Conservation (phyloP, 1,140 invertebrate genomes). For the Drosophila tsacasi region DNA sequence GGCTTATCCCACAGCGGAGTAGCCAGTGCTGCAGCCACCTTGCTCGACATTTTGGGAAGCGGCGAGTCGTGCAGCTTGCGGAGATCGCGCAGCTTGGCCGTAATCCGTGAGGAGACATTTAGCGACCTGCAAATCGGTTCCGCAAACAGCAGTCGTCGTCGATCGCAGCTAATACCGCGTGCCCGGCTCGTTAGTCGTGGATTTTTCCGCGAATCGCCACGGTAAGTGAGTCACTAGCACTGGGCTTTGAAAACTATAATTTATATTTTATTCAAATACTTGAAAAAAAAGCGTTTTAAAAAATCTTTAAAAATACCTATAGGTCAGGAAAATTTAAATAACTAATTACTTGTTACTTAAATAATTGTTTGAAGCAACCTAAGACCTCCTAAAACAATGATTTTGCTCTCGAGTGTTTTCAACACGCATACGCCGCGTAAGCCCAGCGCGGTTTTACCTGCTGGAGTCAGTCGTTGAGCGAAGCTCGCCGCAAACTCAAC, state of each 20-base stretch:
- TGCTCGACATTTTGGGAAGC: slow-evolving; percentile 73
- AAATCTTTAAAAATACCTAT: not conserved
- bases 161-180: slow-evolving; percentile 91
- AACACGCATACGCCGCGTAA: slow-evolving; percentile 66
- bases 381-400: not conserved
- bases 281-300: no score
- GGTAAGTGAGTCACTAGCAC: slow-evolving; percentile 75
- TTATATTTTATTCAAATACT: not conserved
- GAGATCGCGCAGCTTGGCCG: slow-evolving; percentile 90
- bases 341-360: not conserved
- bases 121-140: slow-evolving; percentile 87
- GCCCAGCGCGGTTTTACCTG: slow-evolving; percentile 9
- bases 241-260: not conserved
- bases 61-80: slow-evolving; percentile 88
- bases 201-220: slow-evolving; percentile 88
- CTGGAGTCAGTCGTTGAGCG: slow-evolving; percentile 55
- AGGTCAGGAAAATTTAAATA: not conserved
- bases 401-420: slow-evolving; percentile 50
- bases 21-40: slow-evolving; percentile 54
- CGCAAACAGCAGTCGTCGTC: slow-evolving; percentile 87
- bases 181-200: slow-evolving; percentile 91
- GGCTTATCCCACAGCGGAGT: slow-evolving; percentile 9
- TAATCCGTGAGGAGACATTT: slow-evolving; percentile 91
- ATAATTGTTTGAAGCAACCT: slow-evolving; percentile 13
- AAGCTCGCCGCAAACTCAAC: slow-evolving; percentile 57